Conservation (phyloP, 2,888 invertebrate genomes). For the Hipparchia sbordonii region DNA sequence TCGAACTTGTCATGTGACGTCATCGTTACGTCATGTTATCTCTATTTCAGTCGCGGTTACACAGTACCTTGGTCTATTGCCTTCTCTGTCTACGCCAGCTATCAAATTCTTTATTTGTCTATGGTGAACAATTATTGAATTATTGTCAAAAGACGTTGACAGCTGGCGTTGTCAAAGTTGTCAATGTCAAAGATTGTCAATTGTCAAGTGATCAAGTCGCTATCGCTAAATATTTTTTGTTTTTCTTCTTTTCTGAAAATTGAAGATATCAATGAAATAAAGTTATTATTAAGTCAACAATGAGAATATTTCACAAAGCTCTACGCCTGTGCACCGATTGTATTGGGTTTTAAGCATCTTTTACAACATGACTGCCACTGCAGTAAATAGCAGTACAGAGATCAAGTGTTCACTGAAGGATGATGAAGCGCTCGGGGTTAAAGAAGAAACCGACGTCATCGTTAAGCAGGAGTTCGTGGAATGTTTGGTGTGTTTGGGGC, state of each 20-base stretch:
- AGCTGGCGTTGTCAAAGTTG: slow-evolving; percentile 27
- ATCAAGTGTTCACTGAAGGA: slow-evolving; percentile 47
- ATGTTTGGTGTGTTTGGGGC: slow-evolving; percentile 62
- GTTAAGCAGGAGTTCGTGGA: slow-evolving; percentile 67
- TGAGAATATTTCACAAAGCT: slow-evolving; percentile 24
- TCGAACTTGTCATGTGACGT: too few species aligned
- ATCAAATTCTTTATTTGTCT: too few species aligned
- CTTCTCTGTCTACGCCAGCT: too few species aligned
- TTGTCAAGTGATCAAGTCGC: slow-evolving; percentile 11
- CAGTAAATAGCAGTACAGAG: slow-evolving; percentile 58
- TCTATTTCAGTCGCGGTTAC: too few species aligned
- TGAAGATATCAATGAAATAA: slow-evolving; percentile 23
- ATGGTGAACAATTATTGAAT: too few species aligned
- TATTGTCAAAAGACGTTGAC: not conserved
- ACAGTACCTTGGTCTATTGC: too few species aligned
- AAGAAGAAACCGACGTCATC: slow-evolving; percentile 42
- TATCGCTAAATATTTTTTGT: slow-evolving; percentile 42
- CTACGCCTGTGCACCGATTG: slow-evolving; percentile 26
- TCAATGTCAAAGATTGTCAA: slow-evolving; percentile 31
- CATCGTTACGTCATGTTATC: too few species aligned
- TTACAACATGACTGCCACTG: slow-evolving; percentile 59
- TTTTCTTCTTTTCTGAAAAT: slow-evolving; percentile 38
- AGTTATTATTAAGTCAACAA: slow-evolving; percentile 13
- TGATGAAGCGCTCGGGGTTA: slow-evolving; percentile 43
- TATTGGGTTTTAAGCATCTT: slow-evolving; percentile 15